phyloP scores from a whole-genome alignment of 2,797 vertebrate species.

The Mormyrus proboscirostris region DNA sequence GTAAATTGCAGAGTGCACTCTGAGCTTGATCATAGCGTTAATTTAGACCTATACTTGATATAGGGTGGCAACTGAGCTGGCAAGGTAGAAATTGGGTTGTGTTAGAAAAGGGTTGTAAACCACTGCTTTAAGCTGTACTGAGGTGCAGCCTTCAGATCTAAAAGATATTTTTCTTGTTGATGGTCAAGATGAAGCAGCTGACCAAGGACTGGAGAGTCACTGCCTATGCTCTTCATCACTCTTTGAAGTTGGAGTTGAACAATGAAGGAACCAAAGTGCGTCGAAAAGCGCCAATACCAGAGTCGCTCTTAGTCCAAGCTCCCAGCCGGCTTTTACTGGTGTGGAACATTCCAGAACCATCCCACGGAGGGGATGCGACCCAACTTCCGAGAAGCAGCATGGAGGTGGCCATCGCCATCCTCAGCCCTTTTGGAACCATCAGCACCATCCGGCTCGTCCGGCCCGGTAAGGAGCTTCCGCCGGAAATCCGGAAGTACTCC shows the following conservation, averaged over 20 bases:
- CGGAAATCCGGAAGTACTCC: constrained; percentile 38
- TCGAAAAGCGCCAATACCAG: constrained; percentile 34
- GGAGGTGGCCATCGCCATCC: constrained; percentile 34
- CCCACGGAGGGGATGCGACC: not conserved
- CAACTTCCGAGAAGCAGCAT: constrained; percentile 27
- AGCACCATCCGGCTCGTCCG: constrained; percentile 35
- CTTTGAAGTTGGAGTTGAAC: constrained; percentile 39
- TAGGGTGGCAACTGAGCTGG: not conserved
- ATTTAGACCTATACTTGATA: not conserved
- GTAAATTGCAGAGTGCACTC: not conserved
- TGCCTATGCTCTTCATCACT: constrained; percentile 37
- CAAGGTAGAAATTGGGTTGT: not conserved
- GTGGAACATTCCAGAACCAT: constrained; percentile 36
- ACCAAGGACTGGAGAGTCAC: constrained; percentile 45
- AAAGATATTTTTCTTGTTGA: not conserved
- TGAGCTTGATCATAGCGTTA: not conserved
- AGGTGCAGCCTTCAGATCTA: not conserved
- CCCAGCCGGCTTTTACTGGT: constrained; percentile 39
- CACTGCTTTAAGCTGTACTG: not conserved
- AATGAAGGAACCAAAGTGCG: constrained; percentile 43
- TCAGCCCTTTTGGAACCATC: constrained; percentile 41
- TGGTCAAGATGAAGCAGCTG: constrained; percentile 39
- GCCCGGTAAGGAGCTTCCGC: constrained; percentile 39
- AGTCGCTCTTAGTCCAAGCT: constrained; percentile 35
- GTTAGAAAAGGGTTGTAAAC: not conserved